Conservation (phyloP, 2,113 vertebrate genomes). For the Tenebrosternarchus preto region DNA sequence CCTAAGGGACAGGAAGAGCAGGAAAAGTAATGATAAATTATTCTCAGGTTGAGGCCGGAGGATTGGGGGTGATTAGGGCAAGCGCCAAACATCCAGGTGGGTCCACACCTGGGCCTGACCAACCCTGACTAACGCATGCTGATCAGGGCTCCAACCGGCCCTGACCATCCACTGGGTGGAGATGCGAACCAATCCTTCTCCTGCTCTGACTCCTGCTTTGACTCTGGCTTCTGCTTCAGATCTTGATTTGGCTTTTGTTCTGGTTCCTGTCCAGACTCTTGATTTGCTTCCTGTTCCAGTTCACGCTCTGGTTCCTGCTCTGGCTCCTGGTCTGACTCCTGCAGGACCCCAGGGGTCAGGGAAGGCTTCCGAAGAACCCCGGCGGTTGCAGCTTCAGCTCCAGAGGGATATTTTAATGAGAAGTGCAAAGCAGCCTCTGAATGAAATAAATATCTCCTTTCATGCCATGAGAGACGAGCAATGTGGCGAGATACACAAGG, state of each 20-base stretch:
- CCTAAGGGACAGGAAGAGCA: slow-evolving; percentile 11
- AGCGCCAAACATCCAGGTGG: too few species aligned
- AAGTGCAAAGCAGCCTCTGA: slow-evolving; percentile 41
- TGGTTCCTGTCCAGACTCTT: too few species aligned
- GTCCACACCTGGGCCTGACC: slow-evolving; percentile 45
- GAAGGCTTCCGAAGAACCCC: background rate
- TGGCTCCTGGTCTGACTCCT: background rate
- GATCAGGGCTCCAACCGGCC: too few species aligned
- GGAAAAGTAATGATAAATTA: slow-evolving; percentile 54
- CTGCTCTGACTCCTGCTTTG: too few species aligned
- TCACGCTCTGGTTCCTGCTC: slow-evolving; percentile 26
- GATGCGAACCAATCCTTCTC: too few species aligned
- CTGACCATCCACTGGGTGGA: too few species aligned
- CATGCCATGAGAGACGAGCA: slow-evolving; percentile 31
- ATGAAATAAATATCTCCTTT: slow-evolving; percentile 54
- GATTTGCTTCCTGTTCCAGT: too few species aligned
- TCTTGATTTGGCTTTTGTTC: too few species aligned
- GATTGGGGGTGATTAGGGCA: slow-evolving; percentile 60
- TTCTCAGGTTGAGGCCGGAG: slow-evolving; percentile 50
- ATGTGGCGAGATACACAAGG: slow-evolving; percentile 51
- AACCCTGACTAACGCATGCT: too few species aligned
- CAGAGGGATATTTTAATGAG: slow-evolving; percentile 24
- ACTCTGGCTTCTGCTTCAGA: too few species aligned
- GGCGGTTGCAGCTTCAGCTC: slow-evolving; percentile 46
- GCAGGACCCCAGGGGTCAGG: slow-evolving; percentile 20